A percentile compares a stretch with the other conserved stretches of the same genome.
These are phyloP conservation scores for Drosophila guanche DNA, from an alignment of 1,140 invertebrate species.

Conservation along the genomic window DNA sequence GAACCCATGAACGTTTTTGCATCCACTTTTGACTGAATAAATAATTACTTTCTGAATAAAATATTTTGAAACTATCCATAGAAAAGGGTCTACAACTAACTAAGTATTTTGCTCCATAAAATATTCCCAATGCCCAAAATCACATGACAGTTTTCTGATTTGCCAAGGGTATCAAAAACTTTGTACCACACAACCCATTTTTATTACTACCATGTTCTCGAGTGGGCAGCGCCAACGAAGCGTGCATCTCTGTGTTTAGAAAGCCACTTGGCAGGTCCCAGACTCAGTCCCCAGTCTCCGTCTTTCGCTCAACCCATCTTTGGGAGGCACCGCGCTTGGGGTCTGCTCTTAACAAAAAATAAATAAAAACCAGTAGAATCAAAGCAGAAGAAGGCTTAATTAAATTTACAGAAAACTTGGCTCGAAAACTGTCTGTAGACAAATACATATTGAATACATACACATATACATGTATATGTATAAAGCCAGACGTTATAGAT, in stretches of 20 bases:
- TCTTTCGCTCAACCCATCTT: conserved; percentile 1
- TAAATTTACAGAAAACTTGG: conserved; percentile 61
- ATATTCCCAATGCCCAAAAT: too few species aligned
- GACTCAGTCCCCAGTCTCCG: conserved; percentile 30
- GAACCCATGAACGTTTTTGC: too few species aligned
- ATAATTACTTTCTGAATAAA: too few species aligned
- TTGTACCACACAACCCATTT: background rate
- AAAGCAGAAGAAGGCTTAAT: conserved; percentile 60
- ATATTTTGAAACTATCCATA: too few species aligned
- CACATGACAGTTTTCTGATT: too few species aligned
- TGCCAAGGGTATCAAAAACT: too few species aligned
- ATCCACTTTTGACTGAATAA: too few species aligned
- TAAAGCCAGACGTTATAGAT: conserved; percentile 32
- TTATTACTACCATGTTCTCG: conserved; percentile 10
- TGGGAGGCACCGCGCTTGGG: conserved; percentile 1
- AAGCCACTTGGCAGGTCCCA: conserved; percentile 64
- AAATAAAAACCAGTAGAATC: conserved; percentile 17
- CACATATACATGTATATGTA: background rate
- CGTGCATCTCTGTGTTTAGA: conserved; percentile 65
- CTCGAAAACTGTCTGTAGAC: conserved; percentile 11
- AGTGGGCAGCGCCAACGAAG: conserved; percentile 68
- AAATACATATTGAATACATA: background rate
- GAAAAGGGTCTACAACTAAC: too few species aligned
- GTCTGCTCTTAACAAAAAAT: conserved; percentile 1
- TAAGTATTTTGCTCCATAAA: too few species aligned